phyloP scores from a whole-genome alignment of 35 echinoderm and acorn worm species.

The Apostichopus japonicus region DNA sequence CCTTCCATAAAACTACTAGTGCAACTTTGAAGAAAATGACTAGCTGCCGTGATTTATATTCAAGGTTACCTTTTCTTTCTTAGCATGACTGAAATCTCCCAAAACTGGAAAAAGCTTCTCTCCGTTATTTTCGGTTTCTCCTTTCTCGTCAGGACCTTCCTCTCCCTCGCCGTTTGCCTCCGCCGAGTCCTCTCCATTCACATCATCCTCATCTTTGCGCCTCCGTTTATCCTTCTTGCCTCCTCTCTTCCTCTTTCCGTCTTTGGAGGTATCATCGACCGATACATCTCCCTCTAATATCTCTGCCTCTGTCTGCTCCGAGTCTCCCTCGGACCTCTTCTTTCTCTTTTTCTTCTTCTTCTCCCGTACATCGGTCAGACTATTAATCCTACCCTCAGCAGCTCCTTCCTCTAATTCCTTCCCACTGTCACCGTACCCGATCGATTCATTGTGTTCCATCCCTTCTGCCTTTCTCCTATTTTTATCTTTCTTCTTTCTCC shows the following conservation, averaged over 20 bases:
- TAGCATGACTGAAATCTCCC: constrained; percentile 62
- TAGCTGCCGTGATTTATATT: no score
- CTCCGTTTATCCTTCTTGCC: no score
- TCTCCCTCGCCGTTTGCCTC: not conserved
- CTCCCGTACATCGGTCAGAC: no score
- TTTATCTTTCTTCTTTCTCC: constrained; percentile 29
- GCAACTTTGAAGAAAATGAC: no score
- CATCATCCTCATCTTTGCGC: not conserved
- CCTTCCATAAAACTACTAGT: no score
- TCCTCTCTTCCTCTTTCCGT: not conserved
- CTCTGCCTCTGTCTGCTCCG: not conserved
- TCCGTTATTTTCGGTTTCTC: not conserved
- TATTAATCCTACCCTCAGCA: no score
- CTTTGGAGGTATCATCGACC: not conserved
- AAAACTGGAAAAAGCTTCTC: constrained; percentile 57
- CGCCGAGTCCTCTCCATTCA: not conserved
- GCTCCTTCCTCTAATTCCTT: no score
- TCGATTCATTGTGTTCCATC: not conserved
- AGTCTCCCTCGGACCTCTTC: no score
- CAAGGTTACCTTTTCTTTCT: constrained; percentile 64
- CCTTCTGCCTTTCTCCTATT: not conserved
- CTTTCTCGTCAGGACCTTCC: not conserved
- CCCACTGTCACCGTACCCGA: not conserved
- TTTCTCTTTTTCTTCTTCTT: no score
- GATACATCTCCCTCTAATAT: not conserved